These are phyloP conservation scores for Endotricha flammealis DNA, from an alignment of 2,888 invertebrate species.

Conservation along the genomic window DNA sequence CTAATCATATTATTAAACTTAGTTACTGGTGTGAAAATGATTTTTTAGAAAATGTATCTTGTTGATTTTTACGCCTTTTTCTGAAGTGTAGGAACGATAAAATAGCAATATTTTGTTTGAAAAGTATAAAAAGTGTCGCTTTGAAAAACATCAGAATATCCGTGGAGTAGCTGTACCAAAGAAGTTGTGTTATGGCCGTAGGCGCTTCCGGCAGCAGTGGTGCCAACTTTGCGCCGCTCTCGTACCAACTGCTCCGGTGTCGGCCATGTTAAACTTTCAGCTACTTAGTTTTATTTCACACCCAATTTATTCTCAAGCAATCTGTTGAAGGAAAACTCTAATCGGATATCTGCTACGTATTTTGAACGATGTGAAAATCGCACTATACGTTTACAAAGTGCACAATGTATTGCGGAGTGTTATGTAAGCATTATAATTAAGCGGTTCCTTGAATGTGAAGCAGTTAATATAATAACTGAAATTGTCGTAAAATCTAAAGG, in stretches of 20 bases:
- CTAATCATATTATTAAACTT: too few species aligned
- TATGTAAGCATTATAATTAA: slow-evolving; percentile 9
- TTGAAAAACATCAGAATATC: slow-evolving; percentile 37
- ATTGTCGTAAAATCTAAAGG: slow-evolving; percentile 53
- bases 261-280: slow-evolving; percentile 48
- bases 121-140: slow-evolving; percentile 45
- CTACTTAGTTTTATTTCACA: slow-evolving; percentile 61
- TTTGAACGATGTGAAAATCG: background rate
- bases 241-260: slow-evolving; percentile 34
- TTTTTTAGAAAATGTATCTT: background rate
- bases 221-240: slow-evolving; percentile 28
- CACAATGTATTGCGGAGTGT: background rate
- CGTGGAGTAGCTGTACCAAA: slow-evolving; percentile 38
- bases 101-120: slow-evolving; percentile 37
- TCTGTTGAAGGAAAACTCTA: slow-evolving; percentile 4
- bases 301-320: slow-evolving; percentile 47
- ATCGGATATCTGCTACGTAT: background rate
- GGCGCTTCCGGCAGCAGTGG: slow-evolving; percentile 26
- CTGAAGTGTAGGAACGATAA: slow-evolving; percentile 35
- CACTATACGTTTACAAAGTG: background rate
- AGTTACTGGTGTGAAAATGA: too few species aligned
- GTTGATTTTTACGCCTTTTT: background rate
- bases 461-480: slow-evolving; percentile 35
- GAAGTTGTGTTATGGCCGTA: slow-evolving; percentile 41
- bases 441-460: slow-evolving; percentile 10